These are phyloP conservation scores for Meiosimyza decipiens DNA, from an alignment of 2,888 invertebrate genomes.

Conservation along the genomic window DNA sequence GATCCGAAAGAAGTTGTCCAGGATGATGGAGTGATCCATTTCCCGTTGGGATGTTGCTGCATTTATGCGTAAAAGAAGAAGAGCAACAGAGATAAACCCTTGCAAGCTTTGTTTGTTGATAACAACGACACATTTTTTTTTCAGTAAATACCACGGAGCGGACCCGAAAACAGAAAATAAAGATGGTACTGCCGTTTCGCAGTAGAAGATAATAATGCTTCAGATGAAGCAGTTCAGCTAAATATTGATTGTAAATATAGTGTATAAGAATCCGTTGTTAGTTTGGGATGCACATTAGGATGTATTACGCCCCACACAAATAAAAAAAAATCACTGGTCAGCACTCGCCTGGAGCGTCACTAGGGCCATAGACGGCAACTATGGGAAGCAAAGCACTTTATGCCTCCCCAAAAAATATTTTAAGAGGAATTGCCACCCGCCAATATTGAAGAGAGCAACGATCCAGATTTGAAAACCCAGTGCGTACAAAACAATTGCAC, in stretches of 20 bases:
- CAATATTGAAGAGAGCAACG: too few relatives aligned
- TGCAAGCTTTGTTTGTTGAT: constrained; percentile 42
- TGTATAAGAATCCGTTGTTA: not conserved
- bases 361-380: too few relatives aligned
- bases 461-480: too few relatives aligned
- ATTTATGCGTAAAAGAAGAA: constrained; percentile 5
- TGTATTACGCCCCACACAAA: too few relatives aligned
- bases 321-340: too few relatives aligned
- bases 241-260: constrained; percentile 23
- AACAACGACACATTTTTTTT: constrained; percentile 37
- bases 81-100: constrained; percentile 40
- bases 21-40: not conserved
- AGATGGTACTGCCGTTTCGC: not conserved
- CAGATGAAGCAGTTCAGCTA: constrained; percentile 12
- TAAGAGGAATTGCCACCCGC: too few relatives aligned
- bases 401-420: too few relatives aligned
- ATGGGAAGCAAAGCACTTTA: too few relatives aligned
- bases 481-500: too few relatives aligned
- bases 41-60: not conserved
- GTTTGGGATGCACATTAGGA: not conserved
- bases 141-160: constrained; percentile 16
- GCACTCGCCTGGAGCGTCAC: too few relatives aligned
- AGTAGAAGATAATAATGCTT: not conserved
- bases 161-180: not conserved
- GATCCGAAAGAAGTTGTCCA: not conserved